Evolutionary conservation across 2,888 invertebrate species (phyloP).

Genomic region (Miltochrista miniata): DNA sequence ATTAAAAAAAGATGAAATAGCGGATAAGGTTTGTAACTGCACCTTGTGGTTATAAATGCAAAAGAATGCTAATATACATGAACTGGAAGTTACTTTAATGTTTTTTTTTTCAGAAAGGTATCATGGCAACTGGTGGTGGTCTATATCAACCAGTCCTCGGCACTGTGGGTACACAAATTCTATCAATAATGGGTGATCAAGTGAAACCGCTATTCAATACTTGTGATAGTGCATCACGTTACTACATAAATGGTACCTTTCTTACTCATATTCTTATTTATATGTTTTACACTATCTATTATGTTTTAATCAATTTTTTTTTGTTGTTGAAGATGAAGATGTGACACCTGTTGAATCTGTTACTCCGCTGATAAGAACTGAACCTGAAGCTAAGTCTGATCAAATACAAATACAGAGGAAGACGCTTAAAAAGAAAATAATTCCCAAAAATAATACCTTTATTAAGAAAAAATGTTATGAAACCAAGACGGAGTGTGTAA

Average conservation of each 20-base stretch:
- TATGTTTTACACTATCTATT: conserved; percentile 16
- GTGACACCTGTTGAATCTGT: conserved; percentile 11
- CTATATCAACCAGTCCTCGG: not conserved
- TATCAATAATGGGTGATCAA: conserved; percentile 2
- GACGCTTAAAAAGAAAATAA: not conserved
- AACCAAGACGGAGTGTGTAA: too few species aligned
- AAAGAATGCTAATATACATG: too few species aligned
- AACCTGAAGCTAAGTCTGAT: conserved; percentile 14
- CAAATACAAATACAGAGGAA: not conserved
- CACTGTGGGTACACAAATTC: not conserved
- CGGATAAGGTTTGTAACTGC: not conserved
- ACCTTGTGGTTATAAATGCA: too few species aligned
- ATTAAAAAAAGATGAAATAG: not conserved
- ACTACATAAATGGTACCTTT: conserved; percentile 20
- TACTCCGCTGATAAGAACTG: too few species aligned
- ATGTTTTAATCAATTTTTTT: conserved; percentile 13
- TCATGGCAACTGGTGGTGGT: not conserved
- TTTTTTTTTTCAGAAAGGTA: not conserved
- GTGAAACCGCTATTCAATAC: conserved; percentile 2
- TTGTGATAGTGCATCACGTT: conserved; percentile 4
- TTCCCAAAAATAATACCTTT: too few species aligned
- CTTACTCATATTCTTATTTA: conserved; percentile 14
- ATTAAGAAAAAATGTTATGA: too few species aligned
- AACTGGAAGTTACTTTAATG: not conserved
- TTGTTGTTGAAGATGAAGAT: conserved; percentile 14